Percentiles rank a stretch among this genome's conserved stretches.
Evolutionary conservation across 92 coral and sea anemone species (phyloP).

Genomic region (Porites rus): DNA sequence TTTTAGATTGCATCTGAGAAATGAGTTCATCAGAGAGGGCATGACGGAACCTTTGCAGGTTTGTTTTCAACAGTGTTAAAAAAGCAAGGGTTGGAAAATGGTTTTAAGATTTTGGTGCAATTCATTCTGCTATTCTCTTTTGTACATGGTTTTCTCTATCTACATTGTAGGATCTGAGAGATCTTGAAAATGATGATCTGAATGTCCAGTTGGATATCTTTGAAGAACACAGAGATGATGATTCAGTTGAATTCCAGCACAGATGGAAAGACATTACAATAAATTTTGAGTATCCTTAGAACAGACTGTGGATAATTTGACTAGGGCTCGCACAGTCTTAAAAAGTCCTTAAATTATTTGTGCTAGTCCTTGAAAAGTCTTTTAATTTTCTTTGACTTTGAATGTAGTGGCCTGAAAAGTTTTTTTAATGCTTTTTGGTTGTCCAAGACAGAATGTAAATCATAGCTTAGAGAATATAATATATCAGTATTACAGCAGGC

Average conservation of each 20-base stretch:
- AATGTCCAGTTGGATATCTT: conserved; percentile 98
- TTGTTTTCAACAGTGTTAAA: not conserved
- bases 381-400: too few species aligned
- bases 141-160: not conserved
- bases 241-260: conserved; percentile 91
- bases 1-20: conserved; percentile 94
- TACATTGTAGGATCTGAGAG: conserved; percentile 81
- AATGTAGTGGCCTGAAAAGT: too few species aligned
- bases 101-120: too few species aligned
- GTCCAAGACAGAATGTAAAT: too few species aligned
- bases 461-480: too few species aligned
- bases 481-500: too few species aligned
- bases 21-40: conserved; percentile 97
- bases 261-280: conserved; percentile 90
- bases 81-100: not conserved
- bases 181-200: conserved; percentile 95
- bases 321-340: too few species aligned
- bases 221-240: conserved; percentile 98
- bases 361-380: too few species aligned
- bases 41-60: conserved; percentile 94
- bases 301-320: too few species aligned
- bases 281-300: conserved; percentile 97
- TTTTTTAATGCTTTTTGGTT: too few species aligned
- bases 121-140: too few species aligned
- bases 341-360: too few species aligned